phyloP scores from a whole-genome alignment of 2,113 vertebrate species.

The Macquaria australasica region DNA sequence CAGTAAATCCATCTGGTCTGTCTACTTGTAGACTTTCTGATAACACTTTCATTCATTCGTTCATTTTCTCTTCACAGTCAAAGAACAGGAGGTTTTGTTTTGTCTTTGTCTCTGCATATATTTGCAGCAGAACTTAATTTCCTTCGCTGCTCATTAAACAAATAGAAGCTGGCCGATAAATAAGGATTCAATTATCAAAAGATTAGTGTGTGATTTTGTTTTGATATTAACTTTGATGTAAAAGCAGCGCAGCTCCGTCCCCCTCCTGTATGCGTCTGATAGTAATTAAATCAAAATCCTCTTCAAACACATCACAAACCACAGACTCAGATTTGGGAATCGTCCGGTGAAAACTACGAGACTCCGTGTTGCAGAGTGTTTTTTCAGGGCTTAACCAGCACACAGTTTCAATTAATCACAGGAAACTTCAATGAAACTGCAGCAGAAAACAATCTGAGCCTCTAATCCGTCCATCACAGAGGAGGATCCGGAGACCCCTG shows the following conservation, averaged over 20 bases:
- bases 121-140: conserved; percentile 53
- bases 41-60: conserved; percentile 20
- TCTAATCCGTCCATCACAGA: conserved; percentile 66
- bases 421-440: conserved; percentile 56
- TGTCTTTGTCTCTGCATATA: conserved; percentile 49
- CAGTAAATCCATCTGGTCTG: neutral
- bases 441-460: conserved; percentile 62
- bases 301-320: conserved; percentile 67
- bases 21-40: conserved; percentile 36
- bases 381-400: conserved; percentile 61
- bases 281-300: conserved; percentile 79
- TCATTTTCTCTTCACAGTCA: neutral
- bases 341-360: neutral
- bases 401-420: conserved; percentile 61
- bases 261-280: neutral
- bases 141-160: conserved; percentile 12
- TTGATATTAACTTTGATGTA: conserved; percentile 58
- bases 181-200: conserved; percentile 65
- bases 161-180: conserved; percentile 61
- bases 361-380: conserved; percentile 41
- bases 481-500: neutral
- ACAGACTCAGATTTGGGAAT: neutral
- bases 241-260: conserved; percentile 15
- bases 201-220: conserved; percentile 68
- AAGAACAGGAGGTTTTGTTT: neutral